phyloP scores from a whole-genome alignment of 35 echinoderm and acorn worm species.

The Strongylocentrotus purpuratus region DNA sequence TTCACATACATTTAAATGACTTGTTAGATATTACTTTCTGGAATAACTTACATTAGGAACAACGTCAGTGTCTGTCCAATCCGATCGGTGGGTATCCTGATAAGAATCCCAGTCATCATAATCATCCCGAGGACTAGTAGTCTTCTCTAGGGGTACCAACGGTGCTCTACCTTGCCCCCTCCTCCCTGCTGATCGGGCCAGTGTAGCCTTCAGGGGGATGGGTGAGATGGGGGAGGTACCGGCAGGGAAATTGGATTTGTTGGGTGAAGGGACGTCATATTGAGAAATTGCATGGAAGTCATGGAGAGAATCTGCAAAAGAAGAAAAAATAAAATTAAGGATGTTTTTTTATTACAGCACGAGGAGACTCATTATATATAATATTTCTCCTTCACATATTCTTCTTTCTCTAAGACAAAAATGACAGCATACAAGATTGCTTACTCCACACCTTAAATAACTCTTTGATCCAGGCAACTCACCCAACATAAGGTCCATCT shows the following conservation, averaged over 20 bases:
- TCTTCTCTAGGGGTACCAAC: conserved; percentile 48
- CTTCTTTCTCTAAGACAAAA: no score
- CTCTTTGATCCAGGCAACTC: conserved; percentile 18
- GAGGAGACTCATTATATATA: no score
- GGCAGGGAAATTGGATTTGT: conserved; percentile 25
- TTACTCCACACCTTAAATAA: not conserved
- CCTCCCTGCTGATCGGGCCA: conserved; percentile 62
- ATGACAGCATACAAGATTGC: no score
- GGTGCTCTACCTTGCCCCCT: conserved; percentile 51
- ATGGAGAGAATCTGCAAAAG: not conserved
- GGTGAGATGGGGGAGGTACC: conserved; percentile 61
- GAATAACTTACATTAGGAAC: conserved; percentile 55
- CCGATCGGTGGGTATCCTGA: conserved; percentile 42
- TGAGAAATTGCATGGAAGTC: conserved; percentile 52
- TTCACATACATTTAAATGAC: not conserved
- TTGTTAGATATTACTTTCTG: not conserved
- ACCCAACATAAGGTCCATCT: conserved; percentile 41
- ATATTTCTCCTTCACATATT: no score
- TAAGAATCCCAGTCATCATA: conserved; percentile 51
- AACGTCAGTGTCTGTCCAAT: conserved; percentile 52
- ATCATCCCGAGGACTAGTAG: conserved; percentile 45
- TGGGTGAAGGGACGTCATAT: conserved; percentile 40
- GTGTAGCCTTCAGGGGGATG: conserved; percentile 55
- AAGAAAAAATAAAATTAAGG: not conserved
- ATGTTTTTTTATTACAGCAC: no score